phyloP scores from a whole-genome alignment of 2,888 invertebrate genomes.

The Andrena fulva region DNA sequence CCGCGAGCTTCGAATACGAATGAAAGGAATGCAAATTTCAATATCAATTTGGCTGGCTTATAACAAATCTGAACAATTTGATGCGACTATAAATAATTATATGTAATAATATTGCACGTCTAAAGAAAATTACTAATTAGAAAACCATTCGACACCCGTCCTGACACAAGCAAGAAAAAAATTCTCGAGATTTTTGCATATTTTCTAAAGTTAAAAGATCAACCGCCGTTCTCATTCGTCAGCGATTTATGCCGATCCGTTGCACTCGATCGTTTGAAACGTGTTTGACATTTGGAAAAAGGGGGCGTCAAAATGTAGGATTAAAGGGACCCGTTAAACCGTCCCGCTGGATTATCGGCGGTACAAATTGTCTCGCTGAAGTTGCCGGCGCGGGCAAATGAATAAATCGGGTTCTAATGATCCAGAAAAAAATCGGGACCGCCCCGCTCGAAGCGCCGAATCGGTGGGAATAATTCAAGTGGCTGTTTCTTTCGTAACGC shows the following conservation, averaged over 20 bases:
- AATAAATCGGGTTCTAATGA: conserved; percentile 48
- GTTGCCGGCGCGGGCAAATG: conserved; percentile 2
- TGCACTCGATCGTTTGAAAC: neutral
- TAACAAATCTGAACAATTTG: neutral
- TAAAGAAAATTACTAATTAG: no score
- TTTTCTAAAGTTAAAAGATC: neutral
- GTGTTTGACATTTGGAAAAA: conserved; percentile 10
- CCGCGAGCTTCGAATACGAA: conserved; percentile 1
- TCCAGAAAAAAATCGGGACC: conserved; percentile 25
- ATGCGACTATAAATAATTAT: no score
- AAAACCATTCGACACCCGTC: no score
- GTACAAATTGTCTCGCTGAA: conserved; percentile 31
- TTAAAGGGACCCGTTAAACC: conserved; percentile 52
- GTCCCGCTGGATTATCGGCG: conserved; percentile 44
- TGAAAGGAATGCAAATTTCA: conserved; percentile 16
- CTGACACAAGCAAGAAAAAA: no score
- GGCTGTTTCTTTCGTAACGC: conserved; percentile 64
- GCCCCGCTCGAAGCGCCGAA: conserved; percentile 52
- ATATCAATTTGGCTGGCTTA: neutral
- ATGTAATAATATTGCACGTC: no score
- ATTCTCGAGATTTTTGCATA: no score
- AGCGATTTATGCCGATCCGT: neutral
- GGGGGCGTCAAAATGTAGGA: conserved; percentile 44
- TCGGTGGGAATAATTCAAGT: conserved; percentile 75
- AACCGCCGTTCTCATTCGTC: neutral